Evolutionary conservation across 2,113 vertebrate species (phyloP).

Genomic region (Entomyzon cyanotis): DNA sequence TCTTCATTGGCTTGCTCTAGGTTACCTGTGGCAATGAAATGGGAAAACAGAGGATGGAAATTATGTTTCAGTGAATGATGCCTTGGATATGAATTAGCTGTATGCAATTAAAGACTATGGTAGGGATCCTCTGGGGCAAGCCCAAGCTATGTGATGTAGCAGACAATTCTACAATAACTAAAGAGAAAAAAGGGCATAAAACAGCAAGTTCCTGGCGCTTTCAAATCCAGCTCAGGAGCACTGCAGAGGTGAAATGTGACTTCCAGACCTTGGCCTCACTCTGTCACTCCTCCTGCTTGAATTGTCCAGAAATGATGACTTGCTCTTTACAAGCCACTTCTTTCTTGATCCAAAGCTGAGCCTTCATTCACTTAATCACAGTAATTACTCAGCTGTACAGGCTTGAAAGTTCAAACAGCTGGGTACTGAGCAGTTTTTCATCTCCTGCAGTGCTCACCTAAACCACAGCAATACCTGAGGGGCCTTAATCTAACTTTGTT

Average conservation of each 20-base stretch:
- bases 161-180: neutral
- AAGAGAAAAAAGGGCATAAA: neutral
- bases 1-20: conserved; percentile 98
- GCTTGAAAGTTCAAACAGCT: neutral
- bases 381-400: neutral
- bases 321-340: neutral
- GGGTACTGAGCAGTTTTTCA: neutral
- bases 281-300: neutral
- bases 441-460: neutral
- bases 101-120: neutral
- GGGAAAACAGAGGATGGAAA: neutral
- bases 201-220: neutral
- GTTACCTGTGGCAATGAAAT: conserved; percentile 80
- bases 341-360: neutral
- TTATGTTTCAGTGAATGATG: neutral
- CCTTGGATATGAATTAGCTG: neutral
- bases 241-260: neutral
- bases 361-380: neutral
- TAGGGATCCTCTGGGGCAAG: neutral
- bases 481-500: neutral
- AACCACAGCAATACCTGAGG: neutral
- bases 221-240: neutral
- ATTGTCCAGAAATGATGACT: neutral
- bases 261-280: neutral
- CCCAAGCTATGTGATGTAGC: neutral